Base-by-base conservation (phyloP, 2,797 vertebrate species). In the Apogon hyalosoma region DNA sequence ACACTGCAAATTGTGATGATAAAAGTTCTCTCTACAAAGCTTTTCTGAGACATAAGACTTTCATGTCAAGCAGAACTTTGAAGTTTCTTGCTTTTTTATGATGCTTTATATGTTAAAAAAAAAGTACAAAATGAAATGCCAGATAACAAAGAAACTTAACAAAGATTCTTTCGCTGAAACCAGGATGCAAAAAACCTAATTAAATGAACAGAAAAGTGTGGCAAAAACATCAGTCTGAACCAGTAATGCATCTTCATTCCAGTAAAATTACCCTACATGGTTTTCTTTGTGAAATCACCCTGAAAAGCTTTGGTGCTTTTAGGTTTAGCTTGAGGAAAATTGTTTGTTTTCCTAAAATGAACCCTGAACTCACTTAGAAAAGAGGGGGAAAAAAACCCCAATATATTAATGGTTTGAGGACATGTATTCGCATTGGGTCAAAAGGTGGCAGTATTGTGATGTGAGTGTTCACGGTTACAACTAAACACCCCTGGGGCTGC, bases 391-490 rank as follows among this genome's bases (percentile, higher is more conserved):
- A 21, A 36, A 21, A 33, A 18, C 67, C n/a, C 2, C 41, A 68
- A 13, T 3, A 47, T 6, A 33, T 28, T 4, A 19, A 10, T n/a
- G 38, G 57, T 67, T 71, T 38, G 14, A n/a, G 42, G 21, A 46
- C 9, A 53, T 1, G 24, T 70, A 71, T 69, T 77, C 6, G 4
- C 14, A 14, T 42, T 16, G 31, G 77, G 85, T 88, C 88, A 85
- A 90, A 84, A 71, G 88, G 84, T 87, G 90, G 88, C 90, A 88
- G 84, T 88, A 76, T 88, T 89, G 88, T 28, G 54, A 71, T 64
- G 76, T 12, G 33, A 63, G 70, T 0, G 14, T 53, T 28, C 47
- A n/a, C 8, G 6, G 69, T 67, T 58, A 49, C 47, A 39, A 60
- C 51, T 55, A 21, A 7, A 9, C n/a, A 48, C 45, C 75, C 85